Conservation (phyloP, 2,113 vertebrate species). For the Saccopteryx bilineata region DNA sequence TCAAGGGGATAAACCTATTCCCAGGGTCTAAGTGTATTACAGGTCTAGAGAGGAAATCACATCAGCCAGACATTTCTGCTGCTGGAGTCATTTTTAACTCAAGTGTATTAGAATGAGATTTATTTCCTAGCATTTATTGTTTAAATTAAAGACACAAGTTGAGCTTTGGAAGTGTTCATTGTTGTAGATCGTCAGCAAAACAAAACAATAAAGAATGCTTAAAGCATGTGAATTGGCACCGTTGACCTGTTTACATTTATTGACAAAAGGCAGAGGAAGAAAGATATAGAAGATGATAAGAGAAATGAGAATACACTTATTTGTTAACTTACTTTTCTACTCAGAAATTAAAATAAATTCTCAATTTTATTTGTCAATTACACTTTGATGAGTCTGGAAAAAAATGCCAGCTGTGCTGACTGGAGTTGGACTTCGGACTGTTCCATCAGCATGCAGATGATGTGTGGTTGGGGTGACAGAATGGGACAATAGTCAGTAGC, state of each 20-base stretch:
- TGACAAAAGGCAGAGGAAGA: background rate
- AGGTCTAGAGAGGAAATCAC: background rate
- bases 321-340: background rate
- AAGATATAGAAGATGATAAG: background rate
- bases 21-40: background rate
- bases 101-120: slow-evolving; percentile 30
- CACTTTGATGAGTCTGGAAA: background rate
- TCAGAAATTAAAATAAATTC: slow-evolving; percentile 29
- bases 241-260: background rate
- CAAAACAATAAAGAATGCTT: background rate
- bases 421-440: background rate
- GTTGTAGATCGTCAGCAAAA: background rate
- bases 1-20: slow-evolving; percentile 20
- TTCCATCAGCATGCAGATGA: slow-evolving; percentile 29
- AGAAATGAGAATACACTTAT: background rate
- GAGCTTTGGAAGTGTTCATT: background rate
- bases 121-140: slow-evolving; percentile 52
- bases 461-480: background rate
- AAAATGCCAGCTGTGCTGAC: background rate
- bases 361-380: slow-evolving; percentile 40
- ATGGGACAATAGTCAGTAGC: background rate
- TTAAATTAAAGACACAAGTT: slow-evolving; percentile 22
- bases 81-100: slow-evolving; percentile 48
- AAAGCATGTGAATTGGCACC: background rate
- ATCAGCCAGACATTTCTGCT: slow-evolving; percentile 50